phyloP scores from a whole-genome alignment of 2,888 invertebrate species.

The Cotesia congregata region DNA sequence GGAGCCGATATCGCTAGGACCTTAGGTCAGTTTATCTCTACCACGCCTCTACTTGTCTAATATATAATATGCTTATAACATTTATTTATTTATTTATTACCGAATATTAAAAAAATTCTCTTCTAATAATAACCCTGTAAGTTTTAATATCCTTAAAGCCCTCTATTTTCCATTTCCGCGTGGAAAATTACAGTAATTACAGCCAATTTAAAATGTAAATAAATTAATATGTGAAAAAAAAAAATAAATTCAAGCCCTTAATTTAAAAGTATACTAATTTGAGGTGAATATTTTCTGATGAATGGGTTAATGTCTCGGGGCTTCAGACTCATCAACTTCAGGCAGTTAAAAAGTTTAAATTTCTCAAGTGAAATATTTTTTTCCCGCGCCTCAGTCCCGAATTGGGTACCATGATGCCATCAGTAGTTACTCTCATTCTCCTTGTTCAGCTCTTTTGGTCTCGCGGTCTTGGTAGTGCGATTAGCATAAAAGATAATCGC shows the following conservation, averaged over 20 bases:
- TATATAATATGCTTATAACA: too few species aligned
- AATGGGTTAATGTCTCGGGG: conserved; percentile 36
- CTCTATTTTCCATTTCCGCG: background rate
- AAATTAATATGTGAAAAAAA: background rate
- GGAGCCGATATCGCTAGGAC: conserved; percentile 37
- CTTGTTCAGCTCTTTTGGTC: conserved; percentile 15
- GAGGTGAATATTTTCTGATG: conserved; percentile 21
- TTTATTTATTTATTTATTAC: too few species aligned
- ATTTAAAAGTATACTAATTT: conserved; percentile 4
- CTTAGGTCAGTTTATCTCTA: background rate
- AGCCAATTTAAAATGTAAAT: background rate
- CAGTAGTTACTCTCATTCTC: conserved; percentile 16
- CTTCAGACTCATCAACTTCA: conserved; percentile 16
- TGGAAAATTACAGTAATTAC: background rate
- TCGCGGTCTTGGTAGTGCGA: conserved; percentile 20
- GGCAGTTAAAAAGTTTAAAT: conserved; percentile 12
- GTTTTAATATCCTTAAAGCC: background rate
- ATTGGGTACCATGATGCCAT: background rate
- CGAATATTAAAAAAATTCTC: too few species aligned
- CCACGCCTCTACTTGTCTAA: too few species aligned
- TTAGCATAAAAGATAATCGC: conserved; percentile 49
- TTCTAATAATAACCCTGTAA: too few species aligned
- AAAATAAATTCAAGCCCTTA: background rate
- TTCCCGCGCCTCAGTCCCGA: conserved; percentile 36
- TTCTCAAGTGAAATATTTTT: conserved; percentile 16